Base-by-base conservation (phyloP, 2,888 invertebrate species). In the Drosophila greeni region DNA sequence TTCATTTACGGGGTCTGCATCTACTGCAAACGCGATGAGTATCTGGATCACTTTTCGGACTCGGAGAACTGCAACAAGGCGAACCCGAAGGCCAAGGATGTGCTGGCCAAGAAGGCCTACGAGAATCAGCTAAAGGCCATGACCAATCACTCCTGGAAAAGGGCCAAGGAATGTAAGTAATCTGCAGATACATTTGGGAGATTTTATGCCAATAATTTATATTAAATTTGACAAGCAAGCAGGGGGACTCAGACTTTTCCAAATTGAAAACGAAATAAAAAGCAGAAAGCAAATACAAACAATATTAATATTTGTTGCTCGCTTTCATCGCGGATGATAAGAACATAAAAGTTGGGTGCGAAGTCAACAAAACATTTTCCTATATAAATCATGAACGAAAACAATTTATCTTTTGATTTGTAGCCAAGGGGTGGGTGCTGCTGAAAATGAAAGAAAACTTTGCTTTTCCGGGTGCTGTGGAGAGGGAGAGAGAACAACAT, bases 371-470 rank as follows among this genome's bases (percentile, higher is more conserved):
- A 66, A 72, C 67, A 72, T 75, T 72, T 75, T 69, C 66, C 68
- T 72, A 73, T 81, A 80, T 84, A 82, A 84, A 82, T 84, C 84
- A 84, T 84, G 72, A 76, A 84, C 54, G 69, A 84, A 84, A 82
- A 82, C 84, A 78, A 82, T 82, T 82, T 84, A 82, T 82, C 84
- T 84, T 82, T 74, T 74, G 80, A 78, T 78, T 82, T 77, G 76
- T 82, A 70, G 70, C 74, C 71, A 70, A 80, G 82, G 80, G 73
- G 79, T 72, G 48, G 33, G n/a, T 36, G 12, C 7, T 31, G 37
- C 48, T 9, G 34, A 45, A 66, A 51, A 48, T 43, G 61, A 62
- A 62, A 65, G 65, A 60, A 72, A 59, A 70, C 26, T 52, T 69
- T 58, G 26, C 26, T 53, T 47, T 57, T 53, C 54, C 52, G 56